A percentile compares a stretch with the other conserved stretches of the same genome.
Conservation (phyloP, 2,888 invertebrate genomes). For the Mycalesis mineus region DNA sequence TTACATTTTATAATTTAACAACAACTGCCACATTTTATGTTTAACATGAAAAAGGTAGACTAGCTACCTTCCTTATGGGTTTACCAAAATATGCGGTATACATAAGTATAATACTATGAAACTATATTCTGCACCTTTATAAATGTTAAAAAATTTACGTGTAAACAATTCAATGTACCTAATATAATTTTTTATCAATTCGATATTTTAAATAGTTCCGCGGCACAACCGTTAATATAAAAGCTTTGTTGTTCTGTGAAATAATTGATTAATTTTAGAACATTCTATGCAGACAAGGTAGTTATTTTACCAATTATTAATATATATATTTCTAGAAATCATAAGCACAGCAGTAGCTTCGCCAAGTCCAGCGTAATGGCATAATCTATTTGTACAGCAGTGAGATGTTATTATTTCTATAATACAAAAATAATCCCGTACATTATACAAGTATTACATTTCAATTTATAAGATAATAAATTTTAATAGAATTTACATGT, state of each 20-base stretch:
- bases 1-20: conserved; percentile 22
- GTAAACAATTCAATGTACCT: background rate
- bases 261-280: no score
- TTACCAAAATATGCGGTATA: conserved; percentile 10
- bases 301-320: no score
- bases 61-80: background rate
- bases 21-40: conserved; percentile 15
- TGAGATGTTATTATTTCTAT: no score
- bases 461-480: no score
- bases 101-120: background rate
- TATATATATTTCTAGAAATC: no score
- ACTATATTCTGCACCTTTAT: background rate
- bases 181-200: background rate
- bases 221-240: background rate
- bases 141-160: background rate
- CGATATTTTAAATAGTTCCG: background rate
- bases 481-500: no score
- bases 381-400: no score
- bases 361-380: no score
- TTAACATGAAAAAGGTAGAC: conserved; percentile 1
- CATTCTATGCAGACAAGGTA: no score
- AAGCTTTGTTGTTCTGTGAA: background rate
- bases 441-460: no score
- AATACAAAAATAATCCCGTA: no score
- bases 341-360: no score